Evolutionary conservation across 2,888 invertebrate species (phyloP), one percentile per base, ranked within the genome.

Genomic region (Limnephilus lunatus): DNA sequence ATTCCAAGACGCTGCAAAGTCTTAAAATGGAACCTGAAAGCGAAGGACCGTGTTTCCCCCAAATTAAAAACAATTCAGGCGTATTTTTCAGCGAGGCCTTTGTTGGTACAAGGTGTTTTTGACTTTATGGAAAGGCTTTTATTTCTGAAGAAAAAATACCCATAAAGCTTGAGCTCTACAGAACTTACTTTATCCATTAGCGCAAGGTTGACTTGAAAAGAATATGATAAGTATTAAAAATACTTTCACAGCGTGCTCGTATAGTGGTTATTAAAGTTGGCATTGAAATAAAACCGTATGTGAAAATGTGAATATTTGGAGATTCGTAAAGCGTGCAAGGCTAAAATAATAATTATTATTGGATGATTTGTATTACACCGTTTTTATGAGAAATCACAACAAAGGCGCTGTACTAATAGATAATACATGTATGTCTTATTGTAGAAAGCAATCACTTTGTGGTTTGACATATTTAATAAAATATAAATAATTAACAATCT

Each of bases 31-130:
- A 68, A 25, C 68, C 68, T 68, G 68, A 68, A 68, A 68, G 68
- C 68, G 68, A 68, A 68, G 68, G 68, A 68, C 68, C 9, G 68
- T 68, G 68, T 68, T 68, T 68, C 7, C 25, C 25, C 68, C 82
- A 82, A 82, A 82, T 82, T 82, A 82, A 82, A 32, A 82, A 82
- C 32, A 32, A 82, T 82, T 82, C 31, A 82, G 25, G 25, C 68
- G 68, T 68, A 68, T 68, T 68, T 68, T 68, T 68, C 9, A 68
- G 9, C 68, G 68, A 68, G n/a, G 25, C 68, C 68, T 68, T 25
- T 68, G 68, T 68, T 68, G 68, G 68, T 68, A 68, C 68, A 68
- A 68, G 68, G 68, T 68, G 68, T 68, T 68, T 68, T 68, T 25
- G 68, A 68, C 68, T 68, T 68, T 68, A 68, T 68, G 68, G 68